These are phyloP conservation scores for Tragelaphus eurycerus DNA, from an alignment of 2,797 vertebrate genomes.

Conservation along the genomic window DNA sequence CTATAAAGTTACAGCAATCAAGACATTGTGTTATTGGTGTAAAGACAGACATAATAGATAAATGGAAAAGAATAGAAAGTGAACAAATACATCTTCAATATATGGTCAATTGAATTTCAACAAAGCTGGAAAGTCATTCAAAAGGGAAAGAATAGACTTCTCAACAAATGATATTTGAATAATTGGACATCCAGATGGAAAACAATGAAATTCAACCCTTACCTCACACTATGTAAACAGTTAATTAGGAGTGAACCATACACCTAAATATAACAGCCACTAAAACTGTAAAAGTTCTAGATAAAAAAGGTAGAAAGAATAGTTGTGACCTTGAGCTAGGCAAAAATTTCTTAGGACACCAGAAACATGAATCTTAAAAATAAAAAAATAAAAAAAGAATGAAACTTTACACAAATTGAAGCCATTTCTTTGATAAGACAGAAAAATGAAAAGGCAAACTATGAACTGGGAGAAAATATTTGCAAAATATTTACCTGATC, in stretches of 20 bases:
- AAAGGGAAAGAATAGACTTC: conserved; percentile 36
- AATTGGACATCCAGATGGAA: conserved; percentile 10
- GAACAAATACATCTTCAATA: neutral
- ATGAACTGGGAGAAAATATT: neutral
- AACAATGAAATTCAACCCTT: neutral
- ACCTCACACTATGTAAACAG: neutral
- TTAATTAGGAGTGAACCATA: neutral
- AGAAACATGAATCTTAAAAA: neutral
- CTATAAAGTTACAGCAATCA: neutral
- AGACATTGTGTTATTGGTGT: neutral
- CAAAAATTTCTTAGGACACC: neutral
- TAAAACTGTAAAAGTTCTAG: neutral
- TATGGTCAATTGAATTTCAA: conserved; percentile 20
- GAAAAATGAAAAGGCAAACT: neutral
- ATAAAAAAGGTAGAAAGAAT: neutral
- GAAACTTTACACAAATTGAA: neutral
- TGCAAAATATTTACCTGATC: neutral
- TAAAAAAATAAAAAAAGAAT: neutral
- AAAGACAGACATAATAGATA: neutral
- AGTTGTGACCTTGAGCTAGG: neutral
- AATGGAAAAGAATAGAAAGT: neutral
- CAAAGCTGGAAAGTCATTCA: conserved; percentile 34
- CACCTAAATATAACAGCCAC: neutral
- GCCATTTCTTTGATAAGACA: neutral
- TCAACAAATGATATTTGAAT: neutral